Percentiles rank a stretch among this genome's conserved stretches.
Evolutionary conservation across 2,113 vertebrate species (phyloP).

Genomic region (Ondatra zibethicus): DNA sequence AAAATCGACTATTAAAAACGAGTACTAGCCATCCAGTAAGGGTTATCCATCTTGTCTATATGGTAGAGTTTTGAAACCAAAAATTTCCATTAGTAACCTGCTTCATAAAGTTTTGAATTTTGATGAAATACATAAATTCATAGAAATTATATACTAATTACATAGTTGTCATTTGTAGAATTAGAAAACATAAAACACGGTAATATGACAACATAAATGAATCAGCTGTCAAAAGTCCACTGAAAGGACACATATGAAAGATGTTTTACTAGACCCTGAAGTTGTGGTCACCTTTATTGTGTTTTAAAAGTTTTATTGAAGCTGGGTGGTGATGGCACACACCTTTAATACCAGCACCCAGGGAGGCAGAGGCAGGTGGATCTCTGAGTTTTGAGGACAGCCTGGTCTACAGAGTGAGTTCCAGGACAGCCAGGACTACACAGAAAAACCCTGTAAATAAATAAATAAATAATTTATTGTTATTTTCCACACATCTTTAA

Average conservation of each 20-base stretch:
- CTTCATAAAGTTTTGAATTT: not conserved
- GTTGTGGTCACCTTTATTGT: not conserved
- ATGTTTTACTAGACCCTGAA: not conserved
- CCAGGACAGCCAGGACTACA: too few species aligned
- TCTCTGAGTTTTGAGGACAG: too few species aligned
- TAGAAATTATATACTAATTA: not conserved
- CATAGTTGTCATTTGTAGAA: not conserved
- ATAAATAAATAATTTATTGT: too few species aligned
- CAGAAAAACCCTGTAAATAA: too few species aligned
- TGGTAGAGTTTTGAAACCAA: constrained; percentile 7
- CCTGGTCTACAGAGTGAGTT: too few species aligned
- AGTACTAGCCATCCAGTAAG: not conserved
- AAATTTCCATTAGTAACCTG: not conserved
- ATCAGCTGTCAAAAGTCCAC: not conserved
- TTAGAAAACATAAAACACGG: not conserved
- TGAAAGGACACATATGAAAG: not conserved
- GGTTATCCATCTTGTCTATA: not conserved
- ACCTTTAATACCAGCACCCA: too few species aligned
- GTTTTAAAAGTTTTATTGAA: not conserved
- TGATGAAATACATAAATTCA: not conserved
- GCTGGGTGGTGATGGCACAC: too few species aligned
- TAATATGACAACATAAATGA: not conserved
- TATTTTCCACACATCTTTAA: not conserved
- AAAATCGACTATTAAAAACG: not conserved
- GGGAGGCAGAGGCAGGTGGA: too few species aligned